phyloP scores from a whole-genome alignment of 2,113 vertebrate species.

The Misgurnus mizolepis region DNA sequence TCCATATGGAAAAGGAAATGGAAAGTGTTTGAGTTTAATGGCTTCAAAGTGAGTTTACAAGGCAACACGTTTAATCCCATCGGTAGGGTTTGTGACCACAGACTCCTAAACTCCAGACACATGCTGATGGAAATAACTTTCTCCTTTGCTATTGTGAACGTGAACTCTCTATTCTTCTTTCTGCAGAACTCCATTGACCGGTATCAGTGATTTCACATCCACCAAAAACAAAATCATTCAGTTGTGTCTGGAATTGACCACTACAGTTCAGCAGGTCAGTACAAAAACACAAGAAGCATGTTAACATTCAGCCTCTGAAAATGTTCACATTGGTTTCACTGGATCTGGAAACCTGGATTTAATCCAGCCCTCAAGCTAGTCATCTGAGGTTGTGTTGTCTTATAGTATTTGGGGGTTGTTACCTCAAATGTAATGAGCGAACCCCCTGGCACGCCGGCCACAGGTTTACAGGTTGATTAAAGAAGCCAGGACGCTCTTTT shows the following conservation, averaged over 20 bases:
- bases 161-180: background rate
- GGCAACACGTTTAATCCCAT: slow-evolving; percentile 26
- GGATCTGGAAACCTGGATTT: slow-evolving; percentile 6
- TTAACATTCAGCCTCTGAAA: background rate
- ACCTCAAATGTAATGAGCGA: slow-evolving; percentile 59
- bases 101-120: slow-evolving; percentile 42
- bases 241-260: slow-evolving; percentile 95
- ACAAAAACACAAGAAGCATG: background rate
- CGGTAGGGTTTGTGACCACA: background rate
- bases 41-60: slow-evolving; percentile 4
- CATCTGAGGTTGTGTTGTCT: slow-evolving; percentile 56
- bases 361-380: slow-evolving; percentile 53
- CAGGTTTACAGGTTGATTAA: slow-evolving; percentile 63
- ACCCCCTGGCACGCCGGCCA: slow-evolving; percentile 59
- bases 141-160: slow-evolving; percentile 34
- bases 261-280: slow-evolving; percentile 96
- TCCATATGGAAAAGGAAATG: slow-evolving; percentile 11
- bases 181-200: slow-evolving; percentile 90
- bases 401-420: slow-evolving; percentile 56
- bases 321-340: background rate
- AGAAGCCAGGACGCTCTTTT: slow-evolving; percentile 56
- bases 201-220: slow-evolving; percentile 92
- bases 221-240: slow-evolving; percentile 99
- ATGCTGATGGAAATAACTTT: slow-evolving; percentile 38
- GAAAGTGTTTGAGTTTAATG: slow-evolving; percentile 15